Base-by-base conservation (phyloP, 2,888 invertebrate genomes). In the Drosophila sordidula region DNA sequence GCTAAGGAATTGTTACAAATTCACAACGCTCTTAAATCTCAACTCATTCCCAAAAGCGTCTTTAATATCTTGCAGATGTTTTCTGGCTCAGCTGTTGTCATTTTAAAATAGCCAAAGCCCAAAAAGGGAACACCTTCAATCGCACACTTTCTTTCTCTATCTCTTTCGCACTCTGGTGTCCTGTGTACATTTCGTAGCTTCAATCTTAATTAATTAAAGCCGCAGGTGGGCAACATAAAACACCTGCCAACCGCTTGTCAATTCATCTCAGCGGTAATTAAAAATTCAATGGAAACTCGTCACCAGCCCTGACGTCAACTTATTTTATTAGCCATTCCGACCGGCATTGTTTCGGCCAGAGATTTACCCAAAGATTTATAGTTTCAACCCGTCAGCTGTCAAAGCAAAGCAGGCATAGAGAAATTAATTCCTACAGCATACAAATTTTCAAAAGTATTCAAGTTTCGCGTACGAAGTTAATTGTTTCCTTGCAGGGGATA, bases 181-280 rank as follows among this genome's bases (percentile, higher is more conserved):
- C 34, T 54, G 18, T 29, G 12, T 12, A 18, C 25, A 14, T 34
- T 34, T 42, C 34, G 34, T 38, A 29, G 52, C 66, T 70, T 76
- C 73, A 74, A 52, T 74, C 70, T 80, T 76, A 70, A 80, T 86
- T 86, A 83, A 83, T 83, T 83, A 83, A 71, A 69, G 62, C 66
- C 50, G 70, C 70, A 76, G 76, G 68, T 75, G 75, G 68, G 67
- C 56, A 22, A 45, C 63, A 38, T 54, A 56, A 57, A 68, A 64
- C 70, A 73, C 70, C 83, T 86, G 82, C 49, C 82, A 83, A 58
- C 54, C 62, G 56, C 76, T 65, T 86, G 87, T 83, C 87, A 86
- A 71, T 86, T 83, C 70, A 63, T 70, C 59, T 67, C 62, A 62
- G 50, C 44, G 62, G 61, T 80, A 75, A 75, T 85, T 78, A 78